Base-by-base conservation (phyloP, 1,140 invertebrate genomes). In the Elymnias hypermnestra region DNA sequence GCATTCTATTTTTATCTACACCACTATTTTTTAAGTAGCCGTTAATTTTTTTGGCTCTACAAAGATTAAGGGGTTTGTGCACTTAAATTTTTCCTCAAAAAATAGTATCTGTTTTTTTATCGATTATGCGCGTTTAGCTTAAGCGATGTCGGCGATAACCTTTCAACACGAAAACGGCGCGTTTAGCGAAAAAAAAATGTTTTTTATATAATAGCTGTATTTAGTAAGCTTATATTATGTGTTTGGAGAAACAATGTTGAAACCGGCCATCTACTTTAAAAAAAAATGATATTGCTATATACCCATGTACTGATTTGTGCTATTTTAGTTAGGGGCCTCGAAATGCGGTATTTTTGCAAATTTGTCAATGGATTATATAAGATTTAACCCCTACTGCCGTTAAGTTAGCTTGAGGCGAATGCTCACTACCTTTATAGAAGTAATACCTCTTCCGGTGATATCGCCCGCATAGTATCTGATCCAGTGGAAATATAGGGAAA, bases 301-400 rank as follows among this genome's bases (percentile, higher is more conserved):
- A 36, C 33, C 52, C 45, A 41, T 36, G 52, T 36, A 36, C 18
- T 51, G 47, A 62, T 41, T 48, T 51, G 53, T 26, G 58, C 54
- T 62, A 60, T 45, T 60, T 57, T 54, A 55, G 45, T 62, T 57
- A 57, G 48, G 43, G 42, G 50, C 58, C 50, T 50, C 40, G 31
- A 21, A 54, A 39, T 35, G 40, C 40, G 51, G 54, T 62, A 62
- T 62, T 62, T 62, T 62, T 62, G 59, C 59, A 62, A 51, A 41
- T 22, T 41, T 50, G 42, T 47, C 47, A 40, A 35, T 53, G 35
- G 28, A 39, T 21, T 51, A 46, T 60, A 43, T 59, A 31, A 54
- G 40, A 49, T 31, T 31, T 44, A 44, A 50, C 58, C 46, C 53
- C 39, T 53, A 62, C 54, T 62, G 54, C 50, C 54, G 58, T 62